Percentiles rank a stretch among this genome's conserved stretches.
Conservation (phyloP, 2,113 vertebrate species). For the Pipa parva region DNA sequence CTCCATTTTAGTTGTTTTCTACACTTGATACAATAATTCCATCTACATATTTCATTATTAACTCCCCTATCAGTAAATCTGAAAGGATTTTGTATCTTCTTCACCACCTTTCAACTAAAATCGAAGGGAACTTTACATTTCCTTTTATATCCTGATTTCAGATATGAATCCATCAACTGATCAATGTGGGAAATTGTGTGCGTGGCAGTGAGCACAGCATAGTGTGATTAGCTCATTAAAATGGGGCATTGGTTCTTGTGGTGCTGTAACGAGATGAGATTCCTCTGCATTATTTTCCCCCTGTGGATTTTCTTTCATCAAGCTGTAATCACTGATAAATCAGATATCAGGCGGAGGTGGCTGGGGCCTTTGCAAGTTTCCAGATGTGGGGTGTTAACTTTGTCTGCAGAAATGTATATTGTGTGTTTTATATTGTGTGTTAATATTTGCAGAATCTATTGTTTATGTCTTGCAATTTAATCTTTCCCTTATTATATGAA, state of each 20-base stretch:
- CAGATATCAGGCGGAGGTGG: not conserved
- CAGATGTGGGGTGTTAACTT: not conserved
- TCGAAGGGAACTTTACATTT: no score
- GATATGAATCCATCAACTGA: constrained; percentile 14
- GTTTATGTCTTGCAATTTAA: no score
- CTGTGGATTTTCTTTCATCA: constrained; percentile 1
- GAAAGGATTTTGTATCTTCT: no score
- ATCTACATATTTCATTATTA: not conserved
- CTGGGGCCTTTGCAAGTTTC: not conserved
- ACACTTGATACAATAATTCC: no score
- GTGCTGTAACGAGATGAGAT: constrained; percentile 9
- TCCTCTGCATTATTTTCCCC: not conserved
- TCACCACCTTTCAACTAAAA: no score
- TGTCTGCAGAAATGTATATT: not conserved
- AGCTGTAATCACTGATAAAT: constrained; percentile 5
- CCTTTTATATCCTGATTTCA: constrained; percentile 1
- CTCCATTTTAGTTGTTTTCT: no score
- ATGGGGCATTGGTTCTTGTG: not conserved
- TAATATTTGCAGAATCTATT: no score
- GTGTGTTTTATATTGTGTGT: no score
- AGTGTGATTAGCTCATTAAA: constrained; percentile 22
- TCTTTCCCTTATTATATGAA: no score
- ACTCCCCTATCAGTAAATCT: no score
- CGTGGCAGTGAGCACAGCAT: constrained; percentile 12
- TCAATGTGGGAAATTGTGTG: constrained; percentile 18